A percentile compares a stretch with the other conserved stretches of the same genome.
Conservation (phyloP, 2,797 vertebrate genomes). For the Chelonia mydas region DNA sequence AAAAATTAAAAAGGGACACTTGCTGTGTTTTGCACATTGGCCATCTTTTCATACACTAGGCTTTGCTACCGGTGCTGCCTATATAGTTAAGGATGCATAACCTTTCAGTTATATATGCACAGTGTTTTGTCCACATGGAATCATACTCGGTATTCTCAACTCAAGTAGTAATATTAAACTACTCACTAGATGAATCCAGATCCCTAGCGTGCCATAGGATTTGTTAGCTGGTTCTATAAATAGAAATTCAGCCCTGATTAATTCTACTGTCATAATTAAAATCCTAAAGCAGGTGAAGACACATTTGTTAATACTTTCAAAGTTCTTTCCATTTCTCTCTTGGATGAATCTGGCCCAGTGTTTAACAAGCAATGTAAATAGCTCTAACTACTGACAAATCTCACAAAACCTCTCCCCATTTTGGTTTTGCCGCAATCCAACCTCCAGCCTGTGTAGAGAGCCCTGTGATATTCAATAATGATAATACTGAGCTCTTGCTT, state of each 20-base stretch:
- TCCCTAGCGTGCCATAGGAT: background rate
- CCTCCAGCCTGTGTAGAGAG: background rate
- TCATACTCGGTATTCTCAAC: background rate
- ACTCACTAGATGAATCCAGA: background rate
- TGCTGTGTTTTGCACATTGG: background rate
- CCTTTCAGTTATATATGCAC: slow-evolving; percentile 15
- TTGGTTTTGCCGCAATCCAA: background rate
- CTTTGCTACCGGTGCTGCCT: background rate
- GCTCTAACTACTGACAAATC: slow-evolving; percentile 7
- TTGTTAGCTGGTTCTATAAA: slow-evolving; percentile 43
- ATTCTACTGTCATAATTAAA: background rate
- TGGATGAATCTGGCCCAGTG: background rate
- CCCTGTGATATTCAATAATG: slow-evolving; percentile 19
- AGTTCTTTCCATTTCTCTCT: slow-evolving; percentile 16
- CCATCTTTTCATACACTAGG: background rate
- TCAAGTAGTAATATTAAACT: background rate
- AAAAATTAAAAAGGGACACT: slow-evolving; percentile 1
- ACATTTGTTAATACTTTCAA: background rate
- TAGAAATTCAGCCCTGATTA: background rate
- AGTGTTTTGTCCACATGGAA: background rate
- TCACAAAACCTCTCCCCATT: background rate
- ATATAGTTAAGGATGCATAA: background rate
- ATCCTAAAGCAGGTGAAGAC: background rate
- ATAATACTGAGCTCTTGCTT: slow-evolving; percentile 46
- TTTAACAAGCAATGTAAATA: slow-evolving; percentile 22